phyloP scores from a whole-genome alignment of 2,888 invertebrate genomes.

The Oxyscelio sp. region DNA sequence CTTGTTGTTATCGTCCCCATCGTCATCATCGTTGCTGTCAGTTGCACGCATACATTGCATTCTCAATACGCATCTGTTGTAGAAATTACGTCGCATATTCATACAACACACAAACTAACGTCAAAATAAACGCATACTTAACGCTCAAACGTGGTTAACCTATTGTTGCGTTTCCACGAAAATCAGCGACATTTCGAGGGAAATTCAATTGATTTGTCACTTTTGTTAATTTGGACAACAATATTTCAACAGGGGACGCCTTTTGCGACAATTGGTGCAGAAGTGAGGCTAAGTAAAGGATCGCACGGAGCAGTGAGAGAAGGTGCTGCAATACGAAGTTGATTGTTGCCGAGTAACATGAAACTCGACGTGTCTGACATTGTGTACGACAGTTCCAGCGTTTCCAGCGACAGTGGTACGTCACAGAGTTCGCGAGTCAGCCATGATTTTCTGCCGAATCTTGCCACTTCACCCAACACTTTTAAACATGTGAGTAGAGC shows the following conservation, averaged over 20 bases:
- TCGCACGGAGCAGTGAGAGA: too few species aligned
- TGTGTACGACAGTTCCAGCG: conserved; percentile 91
- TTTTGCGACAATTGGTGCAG: too few species aligned
- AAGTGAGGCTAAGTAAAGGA: too few species aligned
- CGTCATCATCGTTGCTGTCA: conserved; percentile 34
- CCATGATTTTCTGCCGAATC: conserved; percentile 87
- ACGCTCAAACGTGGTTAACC: too few species aligned
- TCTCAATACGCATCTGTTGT: neutral
- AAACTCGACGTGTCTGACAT: conserved; percentile 91
- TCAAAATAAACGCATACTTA: neutral
- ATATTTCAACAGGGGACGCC: too few species aligned
- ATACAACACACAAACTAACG: neutral
- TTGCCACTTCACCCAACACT: conserved; percentile 81
- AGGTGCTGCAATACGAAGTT: conserved; percentile 31
- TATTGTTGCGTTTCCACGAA: too few species aligned
- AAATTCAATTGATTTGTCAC: too few species aligned
- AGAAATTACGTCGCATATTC: neutral
- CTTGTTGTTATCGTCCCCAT: conserved; percentile 66
- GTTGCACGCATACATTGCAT: neutral
- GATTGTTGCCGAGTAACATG: conserved; percentile 85
- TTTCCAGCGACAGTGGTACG: conserved; percentile 90
- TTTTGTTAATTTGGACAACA: too few species aligned
- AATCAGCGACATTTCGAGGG: too few species aligned
- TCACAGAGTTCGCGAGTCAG: conserved; percentile 90
- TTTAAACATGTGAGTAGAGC: conserved; percentile 84